Conservation (phyloP, 2,888 invertebrate species). For the Heliconius ismenius region DNA sequence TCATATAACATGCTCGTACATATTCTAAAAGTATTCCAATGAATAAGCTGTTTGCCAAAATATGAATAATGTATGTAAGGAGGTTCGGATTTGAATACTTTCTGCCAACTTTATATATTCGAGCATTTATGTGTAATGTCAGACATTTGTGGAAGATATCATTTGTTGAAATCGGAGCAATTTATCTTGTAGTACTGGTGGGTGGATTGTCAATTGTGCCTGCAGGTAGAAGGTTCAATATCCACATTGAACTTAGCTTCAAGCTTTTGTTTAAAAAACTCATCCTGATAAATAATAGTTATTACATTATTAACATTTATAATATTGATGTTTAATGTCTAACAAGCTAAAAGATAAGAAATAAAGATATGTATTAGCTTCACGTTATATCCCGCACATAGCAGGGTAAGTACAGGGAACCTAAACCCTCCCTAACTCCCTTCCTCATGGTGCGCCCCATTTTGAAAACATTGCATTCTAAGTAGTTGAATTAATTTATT, state of each 20-base stretch:
- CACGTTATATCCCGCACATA: too few relatives aligned
- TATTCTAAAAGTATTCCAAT: constrained; percentile 19
- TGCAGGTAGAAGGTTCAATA: neutral
- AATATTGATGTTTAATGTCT: too few relatives aligned
- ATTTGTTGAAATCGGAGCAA: neutral
- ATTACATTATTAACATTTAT: too few relatives aligned
- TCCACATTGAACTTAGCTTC: neutral
- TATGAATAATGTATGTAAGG: constrained; percentile 19
- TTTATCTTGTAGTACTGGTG: neutral
- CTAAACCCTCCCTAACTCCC: too few relatives aligned
- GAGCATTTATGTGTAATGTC: neutral
- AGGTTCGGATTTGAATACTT: constrained; percentile 19
- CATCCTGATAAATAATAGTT: too few relatives aligned
- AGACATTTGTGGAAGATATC: neutral
- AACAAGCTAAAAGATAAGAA: too few relatives aligned
- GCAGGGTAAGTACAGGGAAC: too few relatives aligned
- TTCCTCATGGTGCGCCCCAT: too few relatives aligned
- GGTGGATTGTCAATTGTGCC: neutral
- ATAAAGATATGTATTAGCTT: too few relatives aligned
- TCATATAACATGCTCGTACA: neutral
- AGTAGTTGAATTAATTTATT: too few relatives aligned
- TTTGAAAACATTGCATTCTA: too few relatives aligned
- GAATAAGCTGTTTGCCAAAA: constrained; percentile 17
- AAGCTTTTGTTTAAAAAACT: neutral
- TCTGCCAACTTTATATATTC: neutral